phyloP scores from a whole-genome alignment of 2,797 vertebrate species.

The Eospalax fontanierii region DNA sequence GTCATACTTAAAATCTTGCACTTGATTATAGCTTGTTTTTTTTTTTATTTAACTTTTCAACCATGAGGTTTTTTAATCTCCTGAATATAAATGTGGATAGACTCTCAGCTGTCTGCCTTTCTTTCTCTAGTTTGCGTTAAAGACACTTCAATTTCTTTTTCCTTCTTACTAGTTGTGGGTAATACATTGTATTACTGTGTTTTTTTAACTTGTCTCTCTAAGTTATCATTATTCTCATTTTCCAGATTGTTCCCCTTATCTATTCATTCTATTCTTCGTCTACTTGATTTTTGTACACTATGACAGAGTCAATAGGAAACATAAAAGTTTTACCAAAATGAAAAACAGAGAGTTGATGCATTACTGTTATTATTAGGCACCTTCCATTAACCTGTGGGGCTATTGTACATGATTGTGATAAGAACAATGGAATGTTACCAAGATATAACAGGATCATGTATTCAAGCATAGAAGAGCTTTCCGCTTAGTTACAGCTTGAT shows the following conservation, averaged over 20 bases:
- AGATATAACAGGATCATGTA: neutral
- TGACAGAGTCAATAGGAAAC: neutral
- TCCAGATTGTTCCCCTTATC: rapidly evolving
- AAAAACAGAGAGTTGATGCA: neutral
- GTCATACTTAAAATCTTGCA: neutral
- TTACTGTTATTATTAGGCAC: neutral
- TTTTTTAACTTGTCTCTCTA: neutral
- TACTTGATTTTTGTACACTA: neutral
- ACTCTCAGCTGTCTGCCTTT: neutral
- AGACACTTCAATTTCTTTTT: neutral
- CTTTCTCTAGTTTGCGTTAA: neutral
- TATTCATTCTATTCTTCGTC: neutral
- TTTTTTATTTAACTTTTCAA: neutral
- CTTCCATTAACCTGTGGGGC: neutral
- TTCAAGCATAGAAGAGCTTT: neutral
- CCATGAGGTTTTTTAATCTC: neutral
- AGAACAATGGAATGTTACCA: neutral
- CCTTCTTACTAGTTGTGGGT: too few relatives aligned
- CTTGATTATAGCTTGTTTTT: neutral
- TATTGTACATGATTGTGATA: neutral
- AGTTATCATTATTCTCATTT: neutral
- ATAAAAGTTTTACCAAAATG: neutral
- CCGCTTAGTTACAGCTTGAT: neutral
- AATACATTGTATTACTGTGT: neutral
- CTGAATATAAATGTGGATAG: neutral